Base-by-base conservation (phyloP, 2,797 vertebrate species). In the Tarsius wallacei region DNA sequence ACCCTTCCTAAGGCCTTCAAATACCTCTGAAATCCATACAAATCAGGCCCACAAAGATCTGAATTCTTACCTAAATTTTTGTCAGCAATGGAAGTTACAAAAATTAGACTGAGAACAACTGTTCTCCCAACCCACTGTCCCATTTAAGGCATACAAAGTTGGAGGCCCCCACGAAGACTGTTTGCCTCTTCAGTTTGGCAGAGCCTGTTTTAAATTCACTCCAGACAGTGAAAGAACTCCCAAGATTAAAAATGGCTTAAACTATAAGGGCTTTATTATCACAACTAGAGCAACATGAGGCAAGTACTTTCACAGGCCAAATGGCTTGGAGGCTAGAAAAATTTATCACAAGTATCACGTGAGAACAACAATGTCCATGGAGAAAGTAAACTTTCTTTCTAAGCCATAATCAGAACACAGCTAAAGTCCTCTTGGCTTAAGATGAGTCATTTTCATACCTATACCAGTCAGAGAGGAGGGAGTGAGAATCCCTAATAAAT, bases 241-340 rank as follows among this genome's bases (percentile, higher is more conserved):
- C 22, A 74, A 71, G 9, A 68, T 68, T 68, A 83, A 95, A 83
- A 7, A 14, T 83, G 17, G 59, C 47, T 63, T 84, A 77, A 83
- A 87, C 71, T 57, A 42, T 57, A 91, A 91, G 21, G 42, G 71
- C 55, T 96, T 95, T 96, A 95, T 95, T 94, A 90, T 64, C 51
- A 61, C 19, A 92, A 87, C 31, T 49, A 97, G 16, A 83, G 51
- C 31, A 93, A 91, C 2, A 22, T 4, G 7, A 94, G 26, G 33
- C 59, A 93, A 84, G 61, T 36, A 68, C 33, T 91, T 61, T 78
- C 22, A 76, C 57, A 81, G 68, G 11, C 0, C 26, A 9, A 36
- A 71, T 76, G 21, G 84, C 47, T 22, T 36, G 24, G 53, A 93
- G 63, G 13, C 21, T 87, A 22, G n/a, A 74, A 90, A 95, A 90